These are phyloP conservation scores for Poecile montanus DNA, from an alignment of 2,797 vertebrate genomes.

Conservation along the genomic window DNA sequence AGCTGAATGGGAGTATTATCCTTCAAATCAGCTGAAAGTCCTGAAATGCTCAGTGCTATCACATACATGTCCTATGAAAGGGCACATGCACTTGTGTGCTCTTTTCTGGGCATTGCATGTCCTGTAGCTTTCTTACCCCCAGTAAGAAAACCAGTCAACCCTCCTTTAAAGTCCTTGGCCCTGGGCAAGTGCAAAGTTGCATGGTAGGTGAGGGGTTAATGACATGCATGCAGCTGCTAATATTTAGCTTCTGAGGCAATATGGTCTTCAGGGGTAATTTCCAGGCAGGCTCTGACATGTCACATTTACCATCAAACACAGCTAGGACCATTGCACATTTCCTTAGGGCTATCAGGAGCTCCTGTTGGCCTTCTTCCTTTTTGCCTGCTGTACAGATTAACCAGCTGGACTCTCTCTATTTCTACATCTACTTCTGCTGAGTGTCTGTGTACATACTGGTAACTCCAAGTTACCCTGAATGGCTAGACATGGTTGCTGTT, in stretches of 20 bases:
- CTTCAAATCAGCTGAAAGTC: neutral
- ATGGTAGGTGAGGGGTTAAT: slow-evolving; percentile 67
- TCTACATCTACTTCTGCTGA: neutral
- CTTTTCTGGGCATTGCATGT: neutral
- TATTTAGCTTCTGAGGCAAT: slow-evolving; percentile 51
- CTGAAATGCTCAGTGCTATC: neutral
- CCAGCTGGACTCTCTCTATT: neutral
- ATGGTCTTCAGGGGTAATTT: slow-evolving; percentile 60
- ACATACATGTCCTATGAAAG: slow-evolving; percentile 17
- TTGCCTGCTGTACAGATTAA: neutral
- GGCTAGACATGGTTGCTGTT: slow-evolving; percentile 46
- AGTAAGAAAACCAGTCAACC: slow-evolving; percentile 38
- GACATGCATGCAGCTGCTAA: slow-evolving; percentile 68
- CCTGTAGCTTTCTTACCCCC: slow-evolving; percentile 39
- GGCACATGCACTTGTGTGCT: neutral
- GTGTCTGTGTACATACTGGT: neutral
- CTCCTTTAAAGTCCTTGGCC: slow-evolving; percentile 40
- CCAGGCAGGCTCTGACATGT: slow-evolving; percentile 60
- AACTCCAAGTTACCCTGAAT: slow-evolving; percentile 38
- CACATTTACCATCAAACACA: slow-evolving; percentile 59
- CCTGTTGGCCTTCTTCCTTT: neutral
- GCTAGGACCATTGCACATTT: slow-evolving; percentile 4
- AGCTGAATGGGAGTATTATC: neutral
- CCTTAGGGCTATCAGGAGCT: neutral
- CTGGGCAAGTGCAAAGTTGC: slow-evolving; percentile 26